A percentile compares a stretch with the other conserved stretches of the same genome.
phyloP scores from a whole-genome alignment of 1,140 invertebrate species.

The Rhagoletis zephyria region DNA sequence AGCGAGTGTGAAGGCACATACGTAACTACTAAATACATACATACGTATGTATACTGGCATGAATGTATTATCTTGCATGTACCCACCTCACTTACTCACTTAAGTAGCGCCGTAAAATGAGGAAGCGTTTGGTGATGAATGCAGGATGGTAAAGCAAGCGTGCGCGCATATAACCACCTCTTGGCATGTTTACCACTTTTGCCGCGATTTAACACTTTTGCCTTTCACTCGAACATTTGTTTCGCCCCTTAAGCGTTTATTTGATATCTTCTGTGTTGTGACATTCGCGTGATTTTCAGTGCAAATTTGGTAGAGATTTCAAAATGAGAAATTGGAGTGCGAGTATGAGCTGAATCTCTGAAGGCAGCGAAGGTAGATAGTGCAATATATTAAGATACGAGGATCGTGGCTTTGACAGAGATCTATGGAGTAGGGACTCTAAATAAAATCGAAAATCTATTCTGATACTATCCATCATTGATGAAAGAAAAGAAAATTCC shows the following conservation, averaged over 20 bases:
- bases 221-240: constrained; percentile 31
- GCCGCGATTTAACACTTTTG: constrained; percentile 49
- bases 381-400: neutral
- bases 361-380: neutral
- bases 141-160: neutral
- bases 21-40: neutral
- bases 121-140: neutral
- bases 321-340: neutral
- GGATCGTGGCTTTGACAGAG: neutral
- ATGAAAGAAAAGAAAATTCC: too few species aligned
- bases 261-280: neutral
- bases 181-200: constrained; percentile 32
- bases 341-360: neutral
- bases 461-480: too few species aligned
- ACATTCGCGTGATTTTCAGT: constrained; percentile 26
- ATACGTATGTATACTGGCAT: neutral
- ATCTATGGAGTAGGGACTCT: too few species aligned
- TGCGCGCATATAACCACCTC: neutral
- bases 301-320: neutral
- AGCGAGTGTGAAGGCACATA: neutral
- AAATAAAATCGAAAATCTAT: too few species aligned
- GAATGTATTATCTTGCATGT: too few species aligned
- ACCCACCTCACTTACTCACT: neutral
- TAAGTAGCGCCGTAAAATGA: constrained; percentile 24
- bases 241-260: neutral